Evolutionary conservation across 2,113 vertebrate species (phyloP).

Genomic region (Anarrhichthys ocellatus): DNA sequence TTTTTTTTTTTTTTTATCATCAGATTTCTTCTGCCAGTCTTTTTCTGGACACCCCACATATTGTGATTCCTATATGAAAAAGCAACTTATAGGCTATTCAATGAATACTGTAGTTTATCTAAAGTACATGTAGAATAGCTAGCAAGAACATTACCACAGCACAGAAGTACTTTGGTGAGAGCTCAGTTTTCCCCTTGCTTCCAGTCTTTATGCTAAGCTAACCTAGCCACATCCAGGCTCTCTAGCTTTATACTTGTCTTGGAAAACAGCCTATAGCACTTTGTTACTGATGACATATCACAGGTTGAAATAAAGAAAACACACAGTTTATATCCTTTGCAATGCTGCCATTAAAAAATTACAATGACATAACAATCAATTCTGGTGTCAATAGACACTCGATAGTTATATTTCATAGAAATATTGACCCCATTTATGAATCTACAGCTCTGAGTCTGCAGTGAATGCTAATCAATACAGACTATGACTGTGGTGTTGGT

Average conservation of each 20-base stretch:
- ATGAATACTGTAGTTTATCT: too few relatives aligned
- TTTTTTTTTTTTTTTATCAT: neutral
- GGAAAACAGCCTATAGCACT: neutral
- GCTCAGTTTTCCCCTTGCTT: neutral
- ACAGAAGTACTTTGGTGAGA: neutral
- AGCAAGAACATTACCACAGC: neutral
- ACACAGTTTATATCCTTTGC: neutral
- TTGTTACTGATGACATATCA: neutral
- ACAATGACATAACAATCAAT: neutral
- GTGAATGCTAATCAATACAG: slow-evolving; percentile 27
- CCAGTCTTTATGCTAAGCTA: neutral
- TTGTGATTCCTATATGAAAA: neutral
- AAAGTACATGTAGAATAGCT: neutral
- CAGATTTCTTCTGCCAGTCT: neutral
- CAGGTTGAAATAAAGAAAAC: neutral
- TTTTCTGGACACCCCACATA: neutral
- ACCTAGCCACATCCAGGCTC: neutral
- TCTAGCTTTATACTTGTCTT: neutral
- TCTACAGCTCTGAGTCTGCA: slow-evolving; percentile 4
- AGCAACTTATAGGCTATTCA: neutral
- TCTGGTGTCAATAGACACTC: neutral
- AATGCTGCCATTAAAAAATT: neutral
- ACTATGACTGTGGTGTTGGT: slow-evolving; percentile 2
- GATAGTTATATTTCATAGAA: slow-evolving; percentile 6
- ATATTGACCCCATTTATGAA: neutral